A percentile compares a stretch with the other conserved stretches of the same genome.
Conservation (phyloP, 2,888 invertebrate genomes). For the Acanthopleura granulata region DNA sequence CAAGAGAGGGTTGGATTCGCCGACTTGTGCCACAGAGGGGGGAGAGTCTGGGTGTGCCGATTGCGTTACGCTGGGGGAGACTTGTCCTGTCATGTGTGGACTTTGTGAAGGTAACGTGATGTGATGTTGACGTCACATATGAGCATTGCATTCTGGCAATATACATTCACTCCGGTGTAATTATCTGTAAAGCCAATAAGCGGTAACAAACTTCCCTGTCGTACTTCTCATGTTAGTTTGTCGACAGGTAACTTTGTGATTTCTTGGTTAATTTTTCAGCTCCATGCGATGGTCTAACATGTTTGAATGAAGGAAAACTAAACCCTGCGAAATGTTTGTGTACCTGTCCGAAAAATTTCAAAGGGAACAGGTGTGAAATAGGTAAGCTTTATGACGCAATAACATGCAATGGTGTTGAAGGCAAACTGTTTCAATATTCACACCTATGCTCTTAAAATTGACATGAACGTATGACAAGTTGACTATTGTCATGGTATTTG, state of each 20-base stretch:
- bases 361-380: conserved; percentile 43
- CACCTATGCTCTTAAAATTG: too few relatives aligned
- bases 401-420: too few relatives aligned
- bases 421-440: too few relatives aligned
- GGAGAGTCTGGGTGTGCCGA: conserved; percentile 45
- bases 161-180: too few relatives aligned
- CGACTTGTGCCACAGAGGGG: conserved; percentile 44
- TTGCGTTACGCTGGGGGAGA: conserved; percentile 32
- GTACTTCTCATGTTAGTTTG: too few relatives aligned
- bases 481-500: too few relatives aligned
- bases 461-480: too few relatives aligned
- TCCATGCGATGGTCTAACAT: conserved; percentile 47
- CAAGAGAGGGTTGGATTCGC: conserved; percentile 45
- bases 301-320: conserved; percentile 46
- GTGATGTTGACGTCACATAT: too few relatives aligned
- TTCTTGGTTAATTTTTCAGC: conserved; percentile 18
- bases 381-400: conserved; percentile 29
- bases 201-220: too few relatives aligned
- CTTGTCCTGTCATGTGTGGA: conserved; percentile 59
- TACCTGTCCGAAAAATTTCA: conserved; percentile 41
- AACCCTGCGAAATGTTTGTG: conserved; percentile 45
- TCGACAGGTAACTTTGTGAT: background rate
- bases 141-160: too few relatives aligned
- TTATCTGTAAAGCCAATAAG: too few relatives aligned
- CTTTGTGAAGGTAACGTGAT: conserved; percentile 43